phyloP scores from a whole-genome alignment of 2,113 vertebrate species.

The Hypomesus transpacificus region DNA sequence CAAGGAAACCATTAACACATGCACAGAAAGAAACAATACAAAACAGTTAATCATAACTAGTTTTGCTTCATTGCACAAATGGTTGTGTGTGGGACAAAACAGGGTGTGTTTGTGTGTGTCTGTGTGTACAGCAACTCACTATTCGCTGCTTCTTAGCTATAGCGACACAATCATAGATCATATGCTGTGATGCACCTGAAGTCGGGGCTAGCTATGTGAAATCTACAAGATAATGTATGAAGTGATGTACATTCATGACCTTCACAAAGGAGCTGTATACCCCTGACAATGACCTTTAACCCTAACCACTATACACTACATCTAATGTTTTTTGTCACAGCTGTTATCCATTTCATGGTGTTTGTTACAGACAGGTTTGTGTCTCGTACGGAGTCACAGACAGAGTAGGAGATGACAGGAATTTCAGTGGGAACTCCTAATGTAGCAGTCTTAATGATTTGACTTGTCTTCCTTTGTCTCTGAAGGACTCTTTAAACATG shows the following conservation, averaged over 20 bases:
- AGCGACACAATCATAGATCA: slow-evolving; percentile 27
- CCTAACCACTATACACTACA: not conserved
- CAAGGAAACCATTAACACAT: slow-evolving; percentile 61
- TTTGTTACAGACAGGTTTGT: not conserved
- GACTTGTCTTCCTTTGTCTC: too few relatives aligned
- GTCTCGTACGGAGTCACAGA: not conserved
- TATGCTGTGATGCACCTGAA: slow-evolving; percentile 46
- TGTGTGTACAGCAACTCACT: slow-evolving; percentile 18
- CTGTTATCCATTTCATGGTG: slow-evolving; percentile 3
- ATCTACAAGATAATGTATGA: not conserved
- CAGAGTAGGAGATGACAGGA: not conserved
- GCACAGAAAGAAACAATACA: slow-evolving; percentile 31
- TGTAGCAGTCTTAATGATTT: too few relatives aligned
- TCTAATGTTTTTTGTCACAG: not conserved
- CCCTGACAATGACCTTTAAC: not conserved
- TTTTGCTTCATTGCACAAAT: slow-evolving; percentile 73
- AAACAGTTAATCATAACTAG: slow-evolving; percentile 29
- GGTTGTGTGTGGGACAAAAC: slow-evolving; percentile 34
- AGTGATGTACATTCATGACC: slow-evolving; percentile 38
- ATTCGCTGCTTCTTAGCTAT: slow-evolving; percentile 16
- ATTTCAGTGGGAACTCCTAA: not conserved
- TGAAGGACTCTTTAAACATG: too few relatives aligned
- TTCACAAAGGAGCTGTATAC: slow-evolving; percentile 21
- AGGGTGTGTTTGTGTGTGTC: slow-evolving; percentile 17
- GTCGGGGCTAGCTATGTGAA: slow-evolving; percentile 31